Conservation (phyloP, 92 coral and sea anemone genomes). For the Porites divaricata region DNA sequence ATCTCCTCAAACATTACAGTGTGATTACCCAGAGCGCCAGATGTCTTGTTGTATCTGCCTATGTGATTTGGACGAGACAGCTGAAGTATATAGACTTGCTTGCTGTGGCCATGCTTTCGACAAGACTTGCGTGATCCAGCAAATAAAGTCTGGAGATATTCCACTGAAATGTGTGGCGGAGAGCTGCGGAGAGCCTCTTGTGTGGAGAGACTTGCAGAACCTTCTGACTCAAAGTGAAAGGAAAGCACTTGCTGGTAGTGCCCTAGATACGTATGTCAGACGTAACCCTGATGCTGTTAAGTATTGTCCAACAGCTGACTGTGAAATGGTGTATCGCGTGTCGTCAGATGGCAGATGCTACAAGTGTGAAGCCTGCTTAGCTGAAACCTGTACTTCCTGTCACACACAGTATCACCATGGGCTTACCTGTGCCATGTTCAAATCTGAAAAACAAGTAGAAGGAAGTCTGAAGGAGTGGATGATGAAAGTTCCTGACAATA, state of each 20-base stretch:
- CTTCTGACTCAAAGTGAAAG: conserved; percentile 52
- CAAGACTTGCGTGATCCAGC: conserved; percentile 61
- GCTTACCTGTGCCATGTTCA: conserved; percentile 79
- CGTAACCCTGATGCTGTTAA: conserved; percentile 64
- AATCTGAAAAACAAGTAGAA: conserved; percentile 58
- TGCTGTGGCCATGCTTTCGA: conserved; percentile 93
- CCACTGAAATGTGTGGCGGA: conserved; percentile 80
- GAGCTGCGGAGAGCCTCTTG: conserved; percentile 62
- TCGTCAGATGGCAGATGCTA: conserved; percentile 68
- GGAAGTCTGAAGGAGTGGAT: conserved; percentile 64
- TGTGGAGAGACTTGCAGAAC: conserved; percentile 64
- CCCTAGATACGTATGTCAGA: conserved; percentile 59
- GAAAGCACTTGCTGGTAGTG: conserved; percentile 37
- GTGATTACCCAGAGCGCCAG: conserved; percentile 15
- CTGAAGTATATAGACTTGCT: conserved; percentile 68
- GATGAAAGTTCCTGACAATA: conserved; percentile 51
- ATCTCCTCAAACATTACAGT: conserved; percentile 18
- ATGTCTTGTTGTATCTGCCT: conserved; percentile 79
- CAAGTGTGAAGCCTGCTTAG: conserved; percentile 72
- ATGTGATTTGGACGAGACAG: conserved; percentile 57
- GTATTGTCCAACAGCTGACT: conserved; percentile 89
- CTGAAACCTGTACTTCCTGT: conserved; percentile 78
- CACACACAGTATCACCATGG: conserved; percentile 79
- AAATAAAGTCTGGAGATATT: conserved; percentile 67
- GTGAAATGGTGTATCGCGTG: conserved; percentile 86